These are phyloP conservation scores for Metellina segmentata DNA, from an alignment of 2,888 invertebrate genomes.

Conservation along the genomic window DNA sequence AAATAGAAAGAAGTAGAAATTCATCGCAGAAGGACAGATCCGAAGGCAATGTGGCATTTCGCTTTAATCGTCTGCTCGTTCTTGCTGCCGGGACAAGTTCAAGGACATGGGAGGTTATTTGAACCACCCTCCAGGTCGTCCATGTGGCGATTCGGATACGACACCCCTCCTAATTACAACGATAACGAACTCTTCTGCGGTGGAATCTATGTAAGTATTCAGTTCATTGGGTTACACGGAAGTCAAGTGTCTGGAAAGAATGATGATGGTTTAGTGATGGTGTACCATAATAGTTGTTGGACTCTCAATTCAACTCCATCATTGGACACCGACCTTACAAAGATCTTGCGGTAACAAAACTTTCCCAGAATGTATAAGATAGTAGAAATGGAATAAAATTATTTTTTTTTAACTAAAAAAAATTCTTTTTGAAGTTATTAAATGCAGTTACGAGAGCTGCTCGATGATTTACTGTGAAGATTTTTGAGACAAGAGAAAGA, in stretches of 20 bases:
- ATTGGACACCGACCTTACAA: too few species aligned
- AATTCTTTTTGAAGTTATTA: too few species aligned
- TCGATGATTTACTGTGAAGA: too few species aligned
- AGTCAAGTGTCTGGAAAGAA: background rate
- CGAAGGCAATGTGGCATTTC: background rate
- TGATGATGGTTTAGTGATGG: too few species aligned
- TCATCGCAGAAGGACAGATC: background rate
- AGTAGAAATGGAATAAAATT: too few species aligned
- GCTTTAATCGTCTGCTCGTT: background rate
- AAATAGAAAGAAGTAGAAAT: background rate
- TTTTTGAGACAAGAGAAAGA: too few species aligned
- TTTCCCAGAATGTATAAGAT: too few species aligned
- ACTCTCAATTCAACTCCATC: too few species aligned
- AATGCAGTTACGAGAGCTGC: too few species aligned
- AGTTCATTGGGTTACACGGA: background rate
- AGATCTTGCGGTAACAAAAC: too few species aligned
- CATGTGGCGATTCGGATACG: constrained; percentile 77
- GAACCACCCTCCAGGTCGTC: constrained; percentile 77
- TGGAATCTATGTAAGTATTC: constrained; percentile 80
- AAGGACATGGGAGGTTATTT: constrained; percentile 74
- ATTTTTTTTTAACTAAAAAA: too few species aligned
- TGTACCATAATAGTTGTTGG: too few species aligned
- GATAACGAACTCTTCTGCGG: constrained; percentile 87
- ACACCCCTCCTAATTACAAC: constrained; percentile 92
- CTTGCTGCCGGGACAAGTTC: constrained; percentile 17